A percentile compares a stretch with the other conserved stretches of the same genome.
These are phyloP conservation scores for Oligia latruncula DNA, from an alignment of 2,888 invertebrate genomes.

Conservation along the genomic window DNA sequence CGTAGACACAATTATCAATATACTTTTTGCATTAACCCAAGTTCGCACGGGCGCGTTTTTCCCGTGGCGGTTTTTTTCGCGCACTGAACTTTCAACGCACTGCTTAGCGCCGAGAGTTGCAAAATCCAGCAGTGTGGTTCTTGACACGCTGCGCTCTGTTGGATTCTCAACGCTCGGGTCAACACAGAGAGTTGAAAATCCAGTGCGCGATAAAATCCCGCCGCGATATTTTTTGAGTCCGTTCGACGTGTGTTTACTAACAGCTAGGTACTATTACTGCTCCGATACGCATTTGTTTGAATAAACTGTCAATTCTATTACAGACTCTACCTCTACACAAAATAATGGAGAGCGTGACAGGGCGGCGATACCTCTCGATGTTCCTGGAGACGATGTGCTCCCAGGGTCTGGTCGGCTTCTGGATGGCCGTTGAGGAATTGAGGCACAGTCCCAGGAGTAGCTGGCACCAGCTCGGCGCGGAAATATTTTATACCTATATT, in stretches of 20 bases:
- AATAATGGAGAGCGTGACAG: constrained; percentile 94
- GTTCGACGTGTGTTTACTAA: background rate
- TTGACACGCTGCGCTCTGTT: too few relatives aligned
- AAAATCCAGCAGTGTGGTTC: background rate
- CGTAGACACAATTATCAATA: background rate
- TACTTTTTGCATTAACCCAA: background rate
- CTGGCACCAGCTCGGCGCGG: constrained; percentile 97
- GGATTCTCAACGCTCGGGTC: background rate
- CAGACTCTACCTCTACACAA: constrained; percentile 93
- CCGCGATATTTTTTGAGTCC: background rate
- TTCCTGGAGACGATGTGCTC: constrained; percentile 95
- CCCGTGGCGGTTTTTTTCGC: background rate
- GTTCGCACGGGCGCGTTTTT: background rate
- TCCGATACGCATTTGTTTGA: constrained; percentile 1
- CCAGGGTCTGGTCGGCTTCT: constrained; percentile 96
- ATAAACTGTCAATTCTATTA: constrained; percentile 55
- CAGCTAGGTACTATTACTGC: background rate
- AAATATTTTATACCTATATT: constrained; percentile 97
- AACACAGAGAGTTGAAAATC: background rate
- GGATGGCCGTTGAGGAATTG: constrained; percentile 96
- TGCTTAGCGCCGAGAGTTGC: background rate
- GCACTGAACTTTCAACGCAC: background rate
- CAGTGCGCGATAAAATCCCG: background rate
- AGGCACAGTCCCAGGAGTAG: constrained; percentile 93
- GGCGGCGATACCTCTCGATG: constrained; percentile 94